Base-by-base conservation (phyloP, 2,113 vertebrate genomes). In the Hippocampus barbouri region DNA sequence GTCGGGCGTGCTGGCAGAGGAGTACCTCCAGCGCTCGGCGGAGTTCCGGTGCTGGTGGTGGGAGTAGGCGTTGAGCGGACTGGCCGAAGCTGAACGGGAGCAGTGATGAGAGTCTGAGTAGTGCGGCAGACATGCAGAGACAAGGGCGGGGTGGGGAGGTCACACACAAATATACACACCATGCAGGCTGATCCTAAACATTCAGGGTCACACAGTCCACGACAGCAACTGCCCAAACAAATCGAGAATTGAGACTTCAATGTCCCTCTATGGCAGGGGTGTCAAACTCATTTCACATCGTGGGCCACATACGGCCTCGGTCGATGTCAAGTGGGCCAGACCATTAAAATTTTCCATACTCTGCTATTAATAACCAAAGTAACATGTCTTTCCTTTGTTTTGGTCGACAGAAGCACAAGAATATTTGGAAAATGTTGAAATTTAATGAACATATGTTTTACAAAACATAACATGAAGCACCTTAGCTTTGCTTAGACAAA, bases 51-150 rank as follows among this genome's bases (percentile, higher is more conserved):
- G 90, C 34, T 90, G 85, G 75, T 94, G 93, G 80, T 90, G 91
- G 77, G 92, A 94, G 89, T 91, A 93, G 69, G 93, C 85, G 25
- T 85, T 92, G 76, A 98, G 90, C 10, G 95, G 96, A 83, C 94
- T 96, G 88, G 91, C 92, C 0, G 95, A 97, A 74, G 94, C 94
- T n/a, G 95, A 94, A 85, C 93, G 94, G 27, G 95, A 95, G 85
- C 94, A 97, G 83, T 95, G 90, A 0, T 91, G 93, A 84, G 91
- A 93, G 80, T 89, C 93, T 94, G 83, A 87, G 73, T 49, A 40
- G 73, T 69, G 84, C 25, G 77, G 5, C 47, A 69, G 27, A 84
- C 72, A 73, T 65, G 72, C 66, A 78, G 61, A 72, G 74, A 77
- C 23, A 45, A 68, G 64, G 67, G 16, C 53, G 71, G 78, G 34